Conservation (phyloP, 1,140 invertebrate species). For the Rhyacophila brunnea region DNA sequence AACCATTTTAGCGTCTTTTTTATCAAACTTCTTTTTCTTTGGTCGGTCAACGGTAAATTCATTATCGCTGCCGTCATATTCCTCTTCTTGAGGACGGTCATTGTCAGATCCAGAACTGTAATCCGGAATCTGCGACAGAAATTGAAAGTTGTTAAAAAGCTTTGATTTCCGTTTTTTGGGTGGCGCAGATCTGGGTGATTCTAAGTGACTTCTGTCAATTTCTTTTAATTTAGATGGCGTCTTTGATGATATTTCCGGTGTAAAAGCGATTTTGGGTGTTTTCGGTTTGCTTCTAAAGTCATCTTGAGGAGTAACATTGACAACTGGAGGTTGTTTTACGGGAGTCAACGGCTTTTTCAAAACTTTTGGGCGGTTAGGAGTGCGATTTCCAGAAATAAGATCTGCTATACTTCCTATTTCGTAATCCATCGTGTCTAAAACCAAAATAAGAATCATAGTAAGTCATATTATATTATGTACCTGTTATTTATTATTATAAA, state of each 20-base stretch:
- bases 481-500: too few species aligned
- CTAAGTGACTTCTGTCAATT: conserved; percentile 3
- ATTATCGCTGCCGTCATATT: neutral
- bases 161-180: conserved; percentile 20
- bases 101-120: conserved; percentile 17
- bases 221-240: conserved; percentile 6
- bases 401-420: conserved; percentile 33
- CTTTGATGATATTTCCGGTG: conserved; percentile 6
- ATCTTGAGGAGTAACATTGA: conserved; percentile 18
- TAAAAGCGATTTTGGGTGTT: conserved; percentile 23
- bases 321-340: conserved; percentile 19
- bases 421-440: conserved; percentile 24
- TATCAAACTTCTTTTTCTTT: conserved; percentile 7
- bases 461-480: too few species aligned
- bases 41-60: neutral
- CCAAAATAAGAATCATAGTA: too few species aligned
- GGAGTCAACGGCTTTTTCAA: conserved; percentile 20
- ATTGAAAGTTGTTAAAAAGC: conserved; percentile 30
- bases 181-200: conserved; percentile 17
- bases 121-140: conserved; percentile 26
- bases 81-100: conserved; percentile 2
- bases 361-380: conserved; percentile 25
- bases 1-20: conserved; percentile 14
- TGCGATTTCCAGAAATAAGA: conserved; percentile 31
- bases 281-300: neutral